Evolutionary conservation across 2,113 vertebrate species (phyloP), one percentile per base, ranked within the genome.

Genomic region (Pavo muticus): DNA sequence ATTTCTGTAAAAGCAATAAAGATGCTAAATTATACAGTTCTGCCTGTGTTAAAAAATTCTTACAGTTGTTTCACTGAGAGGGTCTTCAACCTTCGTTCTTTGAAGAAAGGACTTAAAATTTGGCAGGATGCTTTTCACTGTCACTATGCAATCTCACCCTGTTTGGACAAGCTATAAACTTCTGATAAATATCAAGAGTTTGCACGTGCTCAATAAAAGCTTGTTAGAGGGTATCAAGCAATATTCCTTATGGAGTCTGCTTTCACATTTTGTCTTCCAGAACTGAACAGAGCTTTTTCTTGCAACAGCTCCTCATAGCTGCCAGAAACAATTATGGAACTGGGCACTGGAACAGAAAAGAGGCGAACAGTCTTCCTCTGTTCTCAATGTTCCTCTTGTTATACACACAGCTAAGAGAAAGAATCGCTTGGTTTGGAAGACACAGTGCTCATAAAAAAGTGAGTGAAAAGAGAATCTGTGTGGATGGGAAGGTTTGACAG

Each of bases 251-350:
- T 3, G 4, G 71, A 94, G 65, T 24, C 91, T 93, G 84, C 92
- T 90, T 91, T 91, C 89, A 89, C 91, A 94, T 94, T 92, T 91
- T 87, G 88, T 93, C 76, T 65, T 94, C 59, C 52, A 94, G 67
- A 87, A 69, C 54, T 70, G 91, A 96, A 87, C 77, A 93, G 89
- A 93, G 87, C 27, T 96, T 94, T 91, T 82, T 59, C 92, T 94
- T 97, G 94, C 95, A 95, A 89, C 37, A 75, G 87, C 47, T 96
- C 70, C 88, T 96, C 81, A 88, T 69, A 78, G 81, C 57, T 97
- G 94, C 92, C 96, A 95, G 94, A 92, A 95, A 91, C 87, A 91
- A 94, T 97, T 95, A 94, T 77, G 72, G 91, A 89, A 96, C 82
- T 83, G 81, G 89, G 94, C 93, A 93, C 87, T 80, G 75, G 94